phyloP scores from a whole-genome alignment of 1,140 invertebrate species.

The Leptinotarsa defecta region DNA sequence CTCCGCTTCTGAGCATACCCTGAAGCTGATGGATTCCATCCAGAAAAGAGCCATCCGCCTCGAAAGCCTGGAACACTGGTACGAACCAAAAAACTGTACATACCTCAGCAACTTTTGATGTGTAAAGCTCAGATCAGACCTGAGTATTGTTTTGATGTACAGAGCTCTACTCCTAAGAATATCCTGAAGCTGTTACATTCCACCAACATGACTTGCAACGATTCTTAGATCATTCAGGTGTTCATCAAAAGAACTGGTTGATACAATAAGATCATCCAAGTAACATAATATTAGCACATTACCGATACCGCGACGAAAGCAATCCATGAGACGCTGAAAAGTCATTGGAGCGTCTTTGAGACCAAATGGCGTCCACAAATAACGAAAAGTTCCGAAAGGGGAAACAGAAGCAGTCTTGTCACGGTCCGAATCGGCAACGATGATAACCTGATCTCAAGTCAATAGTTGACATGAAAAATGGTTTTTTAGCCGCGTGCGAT shows the following conservation, averaged over 20 bases:
- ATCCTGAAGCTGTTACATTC: no score
- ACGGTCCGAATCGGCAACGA: constrained; percentile 1
- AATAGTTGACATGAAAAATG: not conserved
- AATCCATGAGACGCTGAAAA: constrained; percentile 20
- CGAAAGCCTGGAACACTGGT: no score
- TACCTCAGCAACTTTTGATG: no score
- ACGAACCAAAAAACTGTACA: no score
- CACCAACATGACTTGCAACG: no score
- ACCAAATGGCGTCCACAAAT: constrained; percentile 48
- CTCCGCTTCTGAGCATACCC: no score
- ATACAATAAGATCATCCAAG: constrained; percentile 27
- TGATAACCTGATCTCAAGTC: constrained; percentile 32
- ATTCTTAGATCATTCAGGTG: no score
- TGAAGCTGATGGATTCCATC: no score
- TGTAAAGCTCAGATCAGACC: no score
- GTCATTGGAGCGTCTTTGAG: constrained; percentile 41
- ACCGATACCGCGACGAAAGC: constrained; percentile 6
- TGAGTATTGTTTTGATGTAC: no score
- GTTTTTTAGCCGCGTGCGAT: not conserved
- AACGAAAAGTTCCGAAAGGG: constrained; percentile 45
- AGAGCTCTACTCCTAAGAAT: no score
- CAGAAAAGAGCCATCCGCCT: no score
- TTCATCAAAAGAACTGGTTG: not conserved
- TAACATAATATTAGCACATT: constrained; percentile 14
- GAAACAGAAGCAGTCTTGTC: constrained; percentile 25